Evolutionary conservation across 2,113 vertebrate genomes (phyloP), one percentile per base, ranked within the genome.

Genomic region (Planiliza haematocheilus): DNA sequence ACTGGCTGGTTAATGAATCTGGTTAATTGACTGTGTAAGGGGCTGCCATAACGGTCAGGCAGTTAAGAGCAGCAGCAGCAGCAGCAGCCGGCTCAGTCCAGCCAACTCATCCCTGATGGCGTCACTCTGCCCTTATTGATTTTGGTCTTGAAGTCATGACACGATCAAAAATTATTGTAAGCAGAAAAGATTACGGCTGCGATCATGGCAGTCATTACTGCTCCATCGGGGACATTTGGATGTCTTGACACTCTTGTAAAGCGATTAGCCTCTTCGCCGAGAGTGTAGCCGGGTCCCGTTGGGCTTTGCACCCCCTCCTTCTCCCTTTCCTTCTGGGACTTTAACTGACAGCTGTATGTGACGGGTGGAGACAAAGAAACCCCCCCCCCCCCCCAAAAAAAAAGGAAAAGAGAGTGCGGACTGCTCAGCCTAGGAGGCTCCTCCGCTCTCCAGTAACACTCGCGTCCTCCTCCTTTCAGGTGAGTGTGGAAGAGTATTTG

Each of bases 1-100:
- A 86, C 85, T 70, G 84, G 86, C 86, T 86, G 76, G 84, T 83
- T 92, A 93, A 93, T 94, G 89, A 92, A 92, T 84, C 86, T 48
- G 82, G 84, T 91, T 93, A 92, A 93, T 91, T 93, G 89, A 82
- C 76, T 92, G 91, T 92, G 88, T 88, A 82, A 89, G 67, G 79
- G 85, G 82, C n/a, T 68, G 78, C 71, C 70, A 76, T 82, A 82
- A 83, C 76, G 84, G 52, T 45, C 64, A 58, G 66, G 56, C 55
- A 20, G 79, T 76, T 71, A 86, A 88, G 66, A 89, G 78, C 77
- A 87, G 66, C 76, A 55, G 67, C 53, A 53, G 74, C n/a, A 24
- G 8, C 24, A 38, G 17, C 17, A 36, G 57, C 24, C 63, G 66
- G 59, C 72, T 56, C 57, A 48, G 87, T 83, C 74, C 70, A 65